phyloP scores from a whole-genome alignment of 2,113 vertebrate species.

The Budorcas taxicolor region DNA sequence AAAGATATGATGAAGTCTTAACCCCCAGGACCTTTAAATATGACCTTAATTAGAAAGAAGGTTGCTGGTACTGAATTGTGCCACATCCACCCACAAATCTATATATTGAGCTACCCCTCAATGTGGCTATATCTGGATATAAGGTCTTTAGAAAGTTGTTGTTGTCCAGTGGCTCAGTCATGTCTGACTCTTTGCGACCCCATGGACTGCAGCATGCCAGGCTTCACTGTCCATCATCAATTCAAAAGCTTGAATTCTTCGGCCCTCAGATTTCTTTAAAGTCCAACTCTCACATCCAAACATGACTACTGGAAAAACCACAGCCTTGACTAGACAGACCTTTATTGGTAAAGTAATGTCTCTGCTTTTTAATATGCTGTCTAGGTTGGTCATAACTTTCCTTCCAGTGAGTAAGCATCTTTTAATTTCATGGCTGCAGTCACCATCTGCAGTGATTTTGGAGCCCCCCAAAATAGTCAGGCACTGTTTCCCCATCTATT shows the following conservation, averaged over 20 bases:
- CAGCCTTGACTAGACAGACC: background rate
- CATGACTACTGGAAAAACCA: background rate
- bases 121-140: background rate
- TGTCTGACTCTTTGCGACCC: background rate
- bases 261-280: background rate
- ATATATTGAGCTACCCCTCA: no score
- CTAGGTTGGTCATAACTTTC: background rate
- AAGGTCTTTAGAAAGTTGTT: background rate
- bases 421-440: background rate
- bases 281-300: background rate
- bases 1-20: background rate
- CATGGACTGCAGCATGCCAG: background rate
- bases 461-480: fast-evolving
- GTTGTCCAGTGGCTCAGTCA: background rate
- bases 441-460: background rate
- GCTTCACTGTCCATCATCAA: background rate
- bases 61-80: background rate
- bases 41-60: background rate
- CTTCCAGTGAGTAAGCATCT: background rate
- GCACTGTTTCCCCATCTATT: background rate
- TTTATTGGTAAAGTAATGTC: background rate
- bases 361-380: background rate
- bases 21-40: no score
- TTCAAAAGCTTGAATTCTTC: background rate
- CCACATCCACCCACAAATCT: background rate